Conservation (phyloP, 1,140 invertebrate species). For the Arion vulgaris region DNA sequence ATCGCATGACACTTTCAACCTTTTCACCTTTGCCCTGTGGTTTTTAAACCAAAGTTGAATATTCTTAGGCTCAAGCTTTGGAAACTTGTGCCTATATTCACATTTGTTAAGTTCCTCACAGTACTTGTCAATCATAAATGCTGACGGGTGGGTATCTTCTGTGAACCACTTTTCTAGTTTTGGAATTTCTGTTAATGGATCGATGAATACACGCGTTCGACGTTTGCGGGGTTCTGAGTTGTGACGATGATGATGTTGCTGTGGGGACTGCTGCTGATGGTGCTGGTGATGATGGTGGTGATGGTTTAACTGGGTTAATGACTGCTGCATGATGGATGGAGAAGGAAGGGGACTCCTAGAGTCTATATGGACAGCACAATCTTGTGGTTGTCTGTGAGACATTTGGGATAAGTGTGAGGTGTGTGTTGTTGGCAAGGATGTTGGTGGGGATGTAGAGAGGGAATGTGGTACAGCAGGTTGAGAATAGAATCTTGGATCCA, state of each 20-base stretch:
- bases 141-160: slow-evolving; percentile 97
- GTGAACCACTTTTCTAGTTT: slow-evolving; percentile 96
- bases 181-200: slow-evolving; percentile 97
- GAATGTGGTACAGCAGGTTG: slow-evolving; percentile 50
- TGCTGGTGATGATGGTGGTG: slow-evolving; percentile 4
- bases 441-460: slow-evolving; percentile 43
- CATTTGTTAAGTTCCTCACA: slow-evolving; percentile 94
- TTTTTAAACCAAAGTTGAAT: slow-evolving; percentile 96
- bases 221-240: slow-evolving; percentile 75
- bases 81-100: slow-evolving; percentile 94
- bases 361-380: slow-evolving; percentile 22
- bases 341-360: slow-evolving; percentile 35
- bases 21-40: slow-evolving; percentile 93
- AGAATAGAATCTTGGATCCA: slow-evolving; percentile 64
- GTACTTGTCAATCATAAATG: slow-evolving; percentile 96
- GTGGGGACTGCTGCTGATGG: slow-evolving; percentile 41
- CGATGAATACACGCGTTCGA: slow-evolving; percentile 98
- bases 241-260: slow-evolving; percentile 37
- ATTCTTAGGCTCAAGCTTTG: slow-evolving; percentile 95
- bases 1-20: slow-evolving; percentile 74
- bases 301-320: slow-evolving; percentile 37
- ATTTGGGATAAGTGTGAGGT: slow-evolving; percentile 38
- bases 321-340: slow-evolving; percentile 27
- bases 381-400: slow-evolving; percentile 19
- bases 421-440: slow-evolving; percentile 30